Base-by-base conservation (phyloP, 2,113 vertebrate species). In the Phalacrocorax brasilianus region DNA sequence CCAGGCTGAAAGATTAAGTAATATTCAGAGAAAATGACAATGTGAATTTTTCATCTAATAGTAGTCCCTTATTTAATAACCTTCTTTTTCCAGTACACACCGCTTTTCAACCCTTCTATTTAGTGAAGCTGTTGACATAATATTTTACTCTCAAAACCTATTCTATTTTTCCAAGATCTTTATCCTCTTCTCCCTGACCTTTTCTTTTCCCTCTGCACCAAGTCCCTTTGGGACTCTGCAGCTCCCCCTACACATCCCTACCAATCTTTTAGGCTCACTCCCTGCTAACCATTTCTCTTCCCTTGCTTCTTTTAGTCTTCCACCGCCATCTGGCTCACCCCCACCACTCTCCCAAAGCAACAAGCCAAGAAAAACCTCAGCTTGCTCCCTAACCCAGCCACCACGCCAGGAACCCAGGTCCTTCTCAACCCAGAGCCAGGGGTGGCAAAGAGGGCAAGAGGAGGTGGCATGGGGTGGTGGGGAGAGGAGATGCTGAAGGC, bases 371-470 rank as follows among this genome's bases (percentile, higher is more conserved):
- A 77, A 84, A 67, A 63, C 3, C 6, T 6, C 9, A 68, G 0
- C 0, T 32, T 49, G 12, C 53, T 59, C 14, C 49, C 26, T 79
- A 68, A 70, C 17, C 7, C 3, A 8, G 33, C 40, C 50, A 65
- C 26, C 24, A 17, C 0, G 0, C 19, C 6, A 16, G 23, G 21
- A 62, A 66, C 6, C 5, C 2, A 2, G 9, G 7, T 45, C 32
- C 20, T 5, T 1, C 50, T 84, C 80, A 84, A 24, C 12, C 11
- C 20, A 44, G 24, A 66, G 22, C 13, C 50, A 24, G 26, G 13
- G 14, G 12, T 33, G 10, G 47, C 15, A 35, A 74, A 55, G 24
- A 15, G 6, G 4, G 13, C 49, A 70, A 70, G 12, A 56, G 9
- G 24, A 59, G 26, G 40, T 9, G 22, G 30, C 30, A 62, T 27